Evolutionary conservation across 2,113 vertebrate species (phyloP), one percentile per base, ranked within the genome.

Genomic region (Ivindomyrus marchei): DNA sequence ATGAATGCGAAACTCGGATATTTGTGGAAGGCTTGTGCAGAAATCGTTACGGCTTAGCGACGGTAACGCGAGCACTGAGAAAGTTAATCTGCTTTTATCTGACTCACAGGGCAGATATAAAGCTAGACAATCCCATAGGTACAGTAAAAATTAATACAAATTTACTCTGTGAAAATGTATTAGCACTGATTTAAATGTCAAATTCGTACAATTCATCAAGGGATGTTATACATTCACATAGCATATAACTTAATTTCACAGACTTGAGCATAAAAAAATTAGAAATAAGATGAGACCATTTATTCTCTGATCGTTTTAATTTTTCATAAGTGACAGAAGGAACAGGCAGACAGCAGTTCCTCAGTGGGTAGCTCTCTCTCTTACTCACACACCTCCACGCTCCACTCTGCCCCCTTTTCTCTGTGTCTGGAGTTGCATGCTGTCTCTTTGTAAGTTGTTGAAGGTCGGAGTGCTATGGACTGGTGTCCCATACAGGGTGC

Each of bases 181-280:
- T 36, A 46, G 27, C 85, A 3, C 49, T 80, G n/a, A 85, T 45
- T 85, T 85, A 46, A 85, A 85, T 85, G 45, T 47, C 39, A 45
- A 24, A 39, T 85, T 85, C 17, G 8, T 47, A n/a, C 36, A 47
- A 85, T 47, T 85, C 39, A 46, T 85, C 45, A 24, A 47, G 39
- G 83, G 45, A 85, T 85, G 83, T 19, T 85, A 85, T 39, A 15
- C 13, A 15, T 80, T 80, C 74, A 52, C 45, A 50, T 19, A 52
- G 27, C 85, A 52, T 49, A 10, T 50, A 49, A 87, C 85, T 87
- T 87, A 21, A 52, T 87, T 87, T 87, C 85, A 53, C 85, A 87
- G 21, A 31, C 85, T 84, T 84, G 80, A 84, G 39, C 45, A 87
- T 52, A n/a, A 42, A 31, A 80, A 80, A 86, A 15, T 50, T 52